These are phyloP conservation scores for Arrhamphus sclerolepis DNA, from an alignment of 2,797 vertebrate genomes.

Conservation along the genomic window DNA sequence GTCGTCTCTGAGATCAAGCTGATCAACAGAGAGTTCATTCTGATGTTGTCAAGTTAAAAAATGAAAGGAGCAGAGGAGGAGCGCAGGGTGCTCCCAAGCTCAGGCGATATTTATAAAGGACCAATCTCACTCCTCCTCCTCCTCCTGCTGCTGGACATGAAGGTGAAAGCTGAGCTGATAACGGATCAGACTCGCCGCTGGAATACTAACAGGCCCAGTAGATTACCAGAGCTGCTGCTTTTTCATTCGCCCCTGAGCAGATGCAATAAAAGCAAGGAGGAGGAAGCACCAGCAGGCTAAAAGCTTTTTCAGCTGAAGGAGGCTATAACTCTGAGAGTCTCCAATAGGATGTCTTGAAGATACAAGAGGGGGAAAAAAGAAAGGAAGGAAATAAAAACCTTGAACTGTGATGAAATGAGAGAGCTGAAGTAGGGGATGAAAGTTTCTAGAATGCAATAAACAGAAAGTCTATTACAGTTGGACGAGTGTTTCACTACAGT, in stretches of 20 bases:
- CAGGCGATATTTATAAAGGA: constrained; percentile 47
- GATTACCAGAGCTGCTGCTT: constrained; percentile 49
- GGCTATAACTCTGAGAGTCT: constrained; percentile 61
- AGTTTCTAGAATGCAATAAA: constrained; percentile 26
- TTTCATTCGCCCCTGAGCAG: constrained; percentile 50
- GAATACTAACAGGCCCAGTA: constrained; percentile 67
- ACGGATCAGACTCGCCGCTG: constrained; percentile 44
- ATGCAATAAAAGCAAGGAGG: constrained; percentile 59
- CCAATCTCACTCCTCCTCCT: constrained; percentile 46
- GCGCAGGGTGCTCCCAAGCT: constrained; percentile 33
- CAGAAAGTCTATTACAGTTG: constrained; percentile 25
- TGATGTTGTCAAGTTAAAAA: constrained; percentile 58
- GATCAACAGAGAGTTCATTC: constrained; percentile 43
- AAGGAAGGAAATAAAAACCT: constrained; percentile 47
- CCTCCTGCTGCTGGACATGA: constrained; percentile 52
- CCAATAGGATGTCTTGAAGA: constrained; percentile 39
- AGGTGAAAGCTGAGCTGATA: constrained; percentile 65
- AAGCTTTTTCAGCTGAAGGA: constrained; percentile 56
- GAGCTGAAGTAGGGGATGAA: constrained; percentile 17
- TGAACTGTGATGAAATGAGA: constrained; percentile 38
- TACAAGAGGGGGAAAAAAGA: constrained; percentile 5
- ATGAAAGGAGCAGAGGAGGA: constrained; percentile 42
- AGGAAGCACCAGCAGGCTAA: constrained; percentile 32
- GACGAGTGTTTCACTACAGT: constrained; percentile 20
- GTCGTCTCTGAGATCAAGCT: constrained; percentile 40